phyloP scores from a whole-genome alignment of 2,888 invertebrate genomes.

The Salticus scenicus region DNA sequence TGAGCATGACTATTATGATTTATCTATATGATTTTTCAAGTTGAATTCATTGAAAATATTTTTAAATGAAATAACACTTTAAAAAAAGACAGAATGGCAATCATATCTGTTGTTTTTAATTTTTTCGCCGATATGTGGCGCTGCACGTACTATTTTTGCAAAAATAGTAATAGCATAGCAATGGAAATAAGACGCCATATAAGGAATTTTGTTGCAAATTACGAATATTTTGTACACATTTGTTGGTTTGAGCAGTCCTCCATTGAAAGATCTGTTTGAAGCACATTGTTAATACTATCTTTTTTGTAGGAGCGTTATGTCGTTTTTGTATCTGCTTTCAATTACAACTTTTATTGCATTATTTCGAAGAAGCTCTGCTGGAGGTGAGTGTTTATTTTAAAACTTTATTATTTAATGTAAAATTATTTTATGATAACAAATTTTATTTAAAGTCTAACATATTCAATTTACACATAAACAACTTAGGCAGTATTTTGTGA shows the following conservation, averaged over 20 bases:
- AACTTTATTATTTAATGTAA: neutral
- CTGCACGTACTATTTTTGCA: slow-evolving; percentile 24
- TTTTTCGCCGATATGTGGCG: slow-evolving; percentile 62
- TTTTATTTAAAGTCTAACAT: neutral
- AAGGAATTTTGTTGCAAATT: neutral
- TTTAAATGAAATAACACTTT: too few relatives aligned
- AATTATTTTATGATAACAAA: neutral
- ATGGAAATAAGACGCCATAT: neutral
- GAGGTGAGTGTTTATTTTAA: neutral
- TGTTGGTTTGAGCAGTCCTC: neutral
- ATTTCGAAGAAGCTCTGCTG: neutral
- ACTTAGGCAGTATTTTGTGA: too few relatives aligned
- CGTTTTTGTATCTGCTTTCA: neutral
- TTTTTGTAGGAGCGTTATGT: neutral
- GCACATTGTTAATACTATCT: too few relatives aligned
- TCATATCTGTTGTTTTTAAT: too few relatives aligned
- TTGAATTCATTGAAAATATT: too few relatives aligned
- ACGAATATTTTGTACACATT: neutral
- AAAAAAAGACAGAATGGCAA: too few relatives aligned
- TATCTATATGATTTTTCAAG: too few relatives aligned
- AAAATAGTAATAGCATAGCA: neutral
- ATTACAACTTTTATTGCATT: neutral
- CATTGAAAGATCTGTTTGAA: too few relatives aligned
- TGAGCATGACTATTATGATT: too few relatives aligned
- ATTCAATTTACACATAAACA: too few relatives aligned